Percentiles rank a stretch among this genome's conserved stretches.
Evolutionary conservation across 1,140 invertebrate genomes (phyloP).

Genomic region (Solen grandis): DNA sequence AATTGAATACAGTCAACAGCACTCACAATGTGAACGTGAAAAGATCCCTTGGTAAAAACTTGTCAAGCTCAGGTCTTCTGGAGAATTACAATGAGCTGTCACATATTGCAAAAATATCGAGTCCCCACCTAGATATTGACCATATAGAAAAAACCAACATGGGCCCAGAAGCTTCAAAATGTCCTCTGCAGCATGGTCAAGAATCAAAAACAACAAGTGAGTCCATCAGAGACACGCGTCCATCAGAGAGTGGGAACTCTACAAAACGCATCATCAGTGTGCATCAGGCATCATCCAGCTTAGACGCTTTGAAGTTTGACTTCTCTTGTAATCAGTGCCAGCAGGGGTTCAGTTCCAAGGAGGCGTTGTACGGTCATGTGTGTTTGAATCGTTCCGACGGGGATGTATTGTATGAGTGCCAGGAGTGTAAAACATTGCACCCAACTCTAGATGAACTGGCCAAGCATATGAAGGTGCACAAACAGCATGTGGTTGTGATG

Average conservation of each 20-base stretch:
- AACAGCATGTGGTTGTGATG: constrained; percentile 17
- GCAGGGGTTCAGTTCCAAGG: neutral
- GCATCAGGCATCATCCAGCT: neutral
- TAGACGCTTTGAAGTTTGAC: neutral
- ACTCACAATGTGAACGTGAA: neutral
- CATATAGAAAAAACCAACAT: neutral
- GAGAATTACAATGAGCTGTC: no score
- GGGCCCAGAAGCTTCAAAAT: neutral
- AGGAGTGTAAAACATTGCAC: constrained; percentile 17
- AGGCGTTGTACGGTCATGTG: neutral
- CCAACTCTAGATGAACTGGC: constrained; percentile 10
- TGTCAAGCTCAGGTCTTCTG: no score
- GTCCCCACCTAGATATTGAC: neutral
- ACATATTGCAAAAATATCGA: no score
- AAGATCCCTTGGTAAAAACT: no score
- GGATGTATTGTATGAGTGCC: constrained; percentile 32
- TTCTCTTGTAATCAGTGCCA: neutral
- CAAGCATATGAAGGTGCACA: constrained; percentile 27
- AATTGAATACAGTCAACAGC: neutral
- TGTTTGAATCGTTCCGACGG: neutral
- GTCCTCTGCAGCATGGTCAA: neutral
- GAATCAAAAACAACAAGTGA: neutral
- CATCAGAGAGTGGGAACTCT: neutral
- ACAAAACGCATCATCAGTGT: neutral
- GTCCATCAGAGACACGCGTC: neutral